Percentiles rank a stretch among this genome's conserved stretches.
These are phyloP conservation scores for Serripes groenlandicus DNA, from an alignment of 2,888 invertebrate species.

Conservation along the genomic window DNA sequence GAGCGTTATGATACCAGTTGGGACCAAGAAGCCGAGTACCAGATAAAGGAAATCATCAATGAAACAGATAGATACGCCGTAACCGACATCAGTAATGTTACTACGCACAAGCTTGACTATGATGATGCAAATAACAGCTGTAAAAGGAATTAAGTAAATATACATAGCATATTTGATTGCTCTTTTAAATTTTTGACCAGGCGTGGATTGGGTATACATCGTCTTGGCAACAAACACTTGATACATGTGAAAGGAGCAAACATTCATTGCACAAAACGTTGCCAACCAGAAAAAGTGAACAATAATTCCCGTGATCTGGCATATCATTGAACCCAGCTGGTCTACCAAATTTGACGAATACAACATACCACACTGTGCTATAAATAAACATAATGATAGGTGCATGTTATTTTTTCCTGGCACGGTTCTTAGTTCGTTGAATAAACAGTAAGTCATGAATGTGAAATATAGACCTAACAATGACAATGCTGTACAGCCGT, in stretches of 20 bases:
- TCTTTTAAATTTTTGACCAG: not conserved
- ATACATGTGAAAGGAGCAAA: slow-evolving; percentile 69
- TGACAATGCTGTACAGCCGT: slow-evolving; percentile 39
- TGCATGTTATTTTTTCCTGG: slow-evolving; percentile 70
- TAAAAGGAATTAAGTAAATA: slow-evolving; percentile 28
- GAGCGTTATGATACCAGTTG: slow-evolving; percentile 60
- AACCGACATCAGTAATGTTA: slow-evolving; percentile 36
- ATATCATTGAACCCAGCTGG: not conserved
- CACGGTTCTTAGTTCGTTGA: slow-evolving; percentile 53
- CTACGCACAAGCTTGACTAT: slow-evolving; percentile 10
- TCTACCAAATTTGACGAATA: slow-evolving; percentile 26
- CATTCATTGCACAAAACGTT: slow-evolving; percentile 61
- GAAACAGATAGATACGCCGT: slow-evolving; percentile 54
- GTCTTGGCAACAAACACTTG: slow-evolving; percentile 37
- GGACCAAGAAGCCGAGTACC: slow-evolving; percentile 67
- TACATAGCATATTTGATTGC: slow-evolving; percentile 16
- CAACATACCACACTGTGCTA: slow-evolving; percentile 62
- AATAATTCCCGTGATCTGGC: slow-evolving; percentile 44
- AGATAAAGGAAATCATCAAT: slow-evolving; percentile 31
- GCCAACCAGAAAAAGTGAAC: slow-evolving; percentile 67
- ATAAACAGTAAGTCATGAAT: slow-evolving; percentile 64
- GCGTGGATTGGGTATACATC: not conserved
- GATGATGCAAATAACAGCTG: slow-evolving; percentile 25
- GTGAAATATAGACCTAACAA: slow-evolving; percentile 58
- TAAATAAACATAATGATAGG: slow-evolving; percentile 52